Percentiles rank a stretch among this genome's conserved stretches.
These are phyloP conservation scores for Peromyscus polionotus DNA, from an alignment of 2,113 vertebrate species.

Conservation along the genomic window DNA sequence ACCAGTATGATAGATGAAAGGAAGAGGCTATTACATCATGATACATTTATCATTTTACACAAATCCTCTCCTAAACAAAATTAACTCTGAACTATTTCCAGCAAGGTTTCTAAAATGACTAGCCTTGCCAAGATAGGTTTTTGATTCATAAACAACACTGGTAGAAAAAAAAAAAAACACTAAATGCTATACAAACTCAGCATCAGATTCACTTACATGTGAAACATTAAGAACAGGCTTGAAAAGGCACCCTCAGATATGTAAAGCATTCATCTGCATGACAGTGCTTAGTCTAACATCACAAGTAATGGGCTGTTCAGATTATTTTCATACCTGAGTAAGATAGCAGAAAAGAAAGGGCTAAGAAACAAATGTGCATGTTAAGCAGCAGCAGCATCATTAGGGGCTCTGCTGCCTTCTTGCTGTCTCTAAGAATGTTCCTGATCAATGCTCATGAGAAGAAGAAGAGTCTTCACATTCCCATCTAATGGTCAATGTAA, in stretches of 20 bases:
- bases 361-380: conserved; percentile 2
- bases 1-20: conserved; percentile 80
- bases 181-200: conserved; percentile 62
- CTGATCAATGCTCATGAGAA: not conserved
- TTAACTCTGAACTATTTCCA: conserved; percentile 73
- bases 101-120: conserved; percentile 71
- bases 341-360: conserved; percentile 58
- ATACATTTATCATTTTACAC: conserved; percentile 80
- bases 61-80: conserved; percentile 74
- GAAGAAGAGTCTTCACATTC: not conserved
- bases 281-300: not conserved
- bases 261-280: conserved; percentile 65
- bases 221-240: conserved; percentile 70
- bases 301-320: conserved; percentile 61
- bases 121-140: conserved; percentile 69
- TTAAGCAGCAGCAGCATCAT: conserved; percentile 70
- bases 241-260: conserved; percentile 62
- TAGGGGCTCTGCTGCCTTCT: not conserved
- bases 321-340: conserved; percentile 65
- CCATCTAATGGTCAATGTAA: not conserved
- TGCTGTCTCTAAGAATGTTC: not conserved
- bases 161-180: conserved; percentile 63
- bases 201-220: conserved; percentile 22
- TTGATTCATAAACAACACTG: conserved; percentile 71
- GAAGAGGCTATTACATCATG: conserved; percentile 66